Percentiles rank a stretch among this genome's conserved stretches.
These are phyloP conservation scores for Neodiprion pinetum DNA, from an alignment of 1,140 invertebrate species.

Conservation along the genomic window DNA sequence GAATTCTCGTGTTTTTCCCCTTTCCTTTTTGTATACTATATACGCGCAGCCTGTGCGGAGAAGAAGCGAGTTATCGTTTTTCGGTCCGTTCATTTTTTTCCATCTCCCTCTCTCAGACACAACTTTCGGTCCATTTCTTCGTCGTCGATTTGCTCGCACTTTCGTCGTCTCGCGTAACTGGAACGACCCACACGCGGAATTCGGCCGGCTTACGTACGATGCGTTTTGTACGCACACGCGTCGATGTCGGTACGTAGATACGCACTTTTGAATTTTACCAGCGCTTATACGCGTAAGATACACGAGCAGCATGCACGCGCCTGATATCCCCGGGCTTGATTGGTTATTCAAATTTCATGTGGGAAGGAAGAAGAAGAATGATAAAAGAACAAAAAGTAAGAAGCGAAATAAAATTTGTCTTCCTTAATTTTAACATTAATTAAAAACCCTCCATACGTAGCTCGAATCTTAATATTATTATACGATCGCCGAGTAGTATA, in stretches of 20 bases:
- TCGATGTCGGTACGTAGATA: background rate
- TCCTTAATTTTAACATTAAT: too few species aligned
- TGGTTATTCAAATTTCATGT: constrained; percentile 4
- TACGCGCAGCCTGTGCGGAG: constrained; percentile 22
- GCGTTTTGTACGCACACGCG: background rate
- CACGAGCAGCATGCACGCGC: background rate
- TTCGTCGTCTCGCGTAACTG: constrained; percentile 40
- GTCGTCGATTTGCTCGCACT: background rate
- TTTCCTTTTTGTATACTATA: background rate
- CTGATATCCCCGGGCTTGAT: background rate
- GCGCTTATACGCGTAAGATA: background rate
- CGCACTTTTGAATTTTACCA: background rate
- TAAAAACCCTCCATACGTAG: too few species aligned
- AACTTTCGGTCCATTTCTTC: constrained; percentile 16
- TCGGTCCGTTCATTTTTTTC: constrained; percentile 20
- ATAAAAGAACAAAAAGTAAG: too few species aligned
- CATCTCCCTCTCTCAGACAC: constrained; percentile 10
- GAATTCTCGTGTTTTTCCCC: background rate
- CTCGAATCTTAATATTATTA: too few species aligned
- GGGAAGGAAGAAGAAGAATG: background rate
- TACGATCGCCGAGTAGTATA: too few species aligned
- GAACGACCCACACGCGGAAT: constrained; percentile 40
- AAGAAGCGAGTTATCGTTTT: constrained; percentile 40
- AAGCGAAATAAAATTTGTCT: too few species aligned
- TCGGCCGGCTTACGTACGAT: background rate